These are phyloP conservation scores for Henricia sp. DNA, from an alignment of 53 echinoderm and acorn worm species.

Conservation along the genomic window DNA sequence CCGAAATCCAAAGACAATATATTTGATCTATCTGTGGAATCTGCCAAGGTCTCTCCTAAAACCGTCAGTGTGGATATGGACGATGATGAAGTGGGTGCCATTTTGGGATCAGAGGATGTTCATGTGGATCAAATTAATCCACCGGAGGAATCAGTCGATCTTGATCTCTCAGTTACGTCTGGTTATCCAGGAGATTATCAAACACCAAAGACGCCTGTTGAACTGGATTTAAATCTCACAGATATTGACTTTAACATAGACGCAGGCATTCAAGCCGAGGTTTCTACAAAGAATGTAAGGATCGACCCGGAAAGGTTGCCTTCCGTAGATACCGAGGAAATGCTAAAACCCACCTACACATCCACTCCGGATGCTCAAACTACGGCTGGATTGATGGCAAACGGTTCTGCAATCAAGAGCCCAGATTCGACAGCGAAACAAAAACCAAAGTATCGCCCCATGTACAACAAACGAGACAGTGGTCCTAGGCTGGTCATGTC, in stretches of 20 bases:
- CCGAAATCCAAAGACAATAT: neutral
- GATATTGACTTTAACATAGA: slow-evolving; percentile 26
- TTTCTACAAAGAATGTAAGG: neutral
- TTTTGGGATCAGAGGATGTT: slow-evolving; percentile 5
- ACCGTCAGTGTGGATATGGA: slow-evolving; percentile 3
- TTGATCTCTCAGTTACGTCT: slow-evolving; percentile 49
- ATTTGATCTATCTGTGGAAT: slow-evolving; percentile 22
- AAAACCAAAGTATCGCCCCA: slow-evolving; percentile 66
- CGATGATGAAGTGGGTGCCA: neutral
- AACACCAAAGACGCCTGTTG: neutral
- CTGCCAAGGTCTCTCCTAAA: slow-evolving; percentile 5
- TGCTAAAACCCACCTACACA: neutral
- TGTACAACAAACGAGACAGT: slow-evolving; percentile 60
- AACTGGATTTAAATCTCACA: neutral
- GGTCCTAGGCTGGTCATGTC: slow-evolving; percentile 67
- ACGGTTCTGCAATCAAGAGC: slow-evolving; percentile 18
- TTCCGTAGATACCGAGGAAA: neutral
- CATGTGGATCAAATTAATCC: neutral
- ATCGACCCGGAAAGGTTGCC: neutral
- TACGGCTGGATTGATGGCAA: neutral
- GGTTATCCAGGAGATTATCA: slow-evolving; percentile 8
- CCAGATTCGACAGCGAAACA: slow-evolving; percentile 44
- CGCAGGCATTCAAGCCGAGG: neutral
- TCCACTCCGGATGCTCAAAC: slow-evolving; percentile 32
- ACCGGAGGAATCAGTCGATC: slow-evolving; percentile 9